Base-by-base conservation (phyloP, 2,113 vertebrate genomes). In the Toxotes chatareus region DNA sequence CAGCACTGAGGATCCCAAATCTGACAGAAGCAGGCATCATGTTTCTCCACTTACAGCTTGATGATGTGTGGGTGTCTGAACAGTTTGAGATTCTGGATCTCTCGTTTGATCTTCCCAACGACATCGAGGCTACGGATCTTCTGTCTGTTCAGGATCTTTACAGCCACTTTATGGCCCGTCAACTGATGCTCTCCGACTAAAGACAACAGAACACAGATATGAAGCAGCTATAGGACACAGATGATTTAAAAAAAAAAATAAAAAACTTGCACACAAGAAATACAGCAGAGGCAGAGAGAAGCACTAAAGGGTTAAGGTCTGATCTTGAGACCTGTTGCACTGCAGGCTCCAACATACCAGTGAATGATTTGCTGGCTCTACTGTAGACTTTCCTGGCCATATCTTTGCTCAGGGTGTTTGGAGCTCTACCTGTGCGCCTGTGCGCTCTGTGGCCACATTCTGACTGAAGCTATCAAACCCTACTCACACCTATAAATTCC, bases 61-160 rank as follows among this genome's bases (percentile, higher is more conserved):
- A 99, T 99, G 88, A 99, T 99, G 90, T 99, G 98, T 36, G 98
- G 98, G 89, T 99, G 98, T 77, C 98, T 95, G 89, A 99, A 99
- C 90, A 99, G 96, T 86, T 99, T 99, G 59, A 99, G 96, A 90
- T 99, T 99, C 91, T 99, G 98, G 83, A 99, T 99, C 95, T 99
- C 98, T 60, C 97, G 90, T 86, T 99, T 99, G 93, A 99, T 99
- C 94, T 99, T 99, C 69, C 98, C 98, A 80, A 99, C 98, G 80
- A 99, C 98, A 94, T 99, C 98, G 64, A 99, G 96, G 84, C 97
- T 99, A 80, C 98, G 97, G 90, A 99, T 98, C 95, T 96, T 99
- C 95, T 99, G 98, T 82, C 98, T 96, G 91, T 99, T 99, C 70
- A 99, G 94, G 88, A 99, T 99, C 95, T 99, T 99, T 61, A 99